Evolutionary conservation across 1,140 invertebrate species (phyloP).

Genomic region (Trichoplusia ni): DNA sequence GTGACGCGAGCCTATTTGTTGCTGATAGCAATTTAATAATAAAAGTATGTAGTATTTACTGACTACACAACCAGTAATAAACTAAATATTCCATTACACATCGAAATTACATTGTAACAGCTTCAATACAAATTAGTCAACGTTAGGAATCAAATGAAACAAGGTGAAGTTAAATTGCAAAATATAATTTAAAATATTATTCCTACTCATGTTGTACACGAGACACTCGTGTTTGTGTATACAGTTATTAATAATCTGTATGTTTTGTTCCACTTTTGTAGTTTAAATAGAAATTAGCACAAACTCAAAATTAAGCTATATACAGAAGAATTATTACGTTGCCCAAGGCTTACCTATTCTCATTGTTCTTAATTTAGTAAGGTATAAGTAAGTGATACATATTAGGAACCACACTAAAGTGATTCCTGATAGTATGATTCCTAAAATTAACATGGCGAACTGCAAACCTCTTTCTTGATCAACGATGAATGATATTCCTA

Average conservation of each 20-base stretch:
- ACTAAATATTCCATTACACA: too few species aligned
- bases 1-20: too few species aligned
- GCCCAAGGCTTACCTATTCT: slow-evolving; percentile 46
- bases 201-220: too few species aligned
- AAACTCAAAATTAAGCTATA: background rate
- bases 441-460: slow-evolving; percentile 59
- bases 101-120: too few species aligned
- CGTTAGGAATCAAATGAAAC: too few species aligned
- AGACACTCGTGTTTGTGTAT: too few species aligned
- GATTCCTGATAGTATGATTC: slow-evolving; percentile 45
- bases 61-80: too few species aligned
- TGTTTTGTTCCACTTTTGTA: background rate
- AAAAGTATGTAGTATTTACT: too few species aligned
- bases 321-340: slow-evolving; percentile 9
- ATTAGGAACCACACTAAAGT: slow-evolving; percentile 61
- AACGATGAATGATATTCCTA: slow-evolving; percentile 52
- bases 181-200: too few species aligned
- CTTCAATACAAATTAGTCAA: too few species aligned
- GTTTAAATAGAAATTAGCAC: background rate
- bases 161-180: too few species aligned
- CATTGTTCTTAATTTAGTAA: slow-evolving; percentile 58
- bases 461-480: slow-evolving; percentile 53
- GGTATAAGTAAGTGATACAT: slow-evolving; percentile 54
- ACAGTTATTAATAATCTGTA: slow-evolving; percentile 4
- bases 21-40: too few species aligned